Conservation (phyloP, 92 coral and sea anemone genomes). For the Heliopora coerulea region DNA sequence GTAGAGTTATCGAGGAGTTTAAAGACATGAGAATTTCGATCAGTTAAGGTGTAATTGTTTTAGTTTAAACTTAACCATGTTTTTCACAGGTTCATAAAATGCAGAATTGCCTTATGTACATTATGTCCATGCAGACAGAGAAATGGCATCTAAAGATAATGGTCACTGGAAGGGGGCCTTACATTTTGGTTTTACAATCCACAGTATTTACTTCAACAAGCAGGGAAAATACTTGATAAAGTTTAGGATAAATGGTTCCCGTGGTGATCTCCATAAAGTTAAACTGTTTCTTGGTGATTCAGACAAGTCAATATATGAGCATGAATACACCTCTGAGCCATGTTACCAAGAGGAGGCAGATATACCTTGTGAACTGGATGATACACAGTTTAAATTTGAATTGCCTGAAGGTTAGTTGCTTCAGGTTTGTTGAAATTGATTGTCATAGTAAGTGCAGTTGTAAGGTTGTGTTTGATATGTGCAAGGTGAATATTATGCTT, state of each 20-base stretch:
- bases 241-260: slow-evolving; percentile 55
- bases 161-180: slow-evolving; percentile 13
- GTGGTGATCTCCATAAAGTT: slow-evolving; percentile 53
- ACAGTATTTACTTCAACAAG: slow-evolving; percentile 51
- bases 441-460: no score
- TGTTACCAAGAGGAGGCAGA: slow-evolving; percentile 55
- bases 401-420: slow-evolving; percentile 63
- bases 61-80: background rate
- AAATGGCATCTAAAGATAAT: slow-evolving; percentile 17
- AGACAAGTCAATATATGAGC: slow-evolving; percentile 39
- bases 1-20: no score
- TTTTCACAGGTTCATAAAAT: background rate
- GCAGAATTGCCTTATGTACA: background rate
- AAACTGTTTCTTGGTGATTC: slow-evolving; percentile 54
- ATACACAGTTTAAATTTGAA: slow-evolving; percentile 56
- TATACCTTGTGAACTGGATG: slow-evolving; percentile 44
- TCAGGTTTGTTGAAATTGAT: no score
- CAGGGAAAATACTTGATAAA: slow-evolving; percentile 63
- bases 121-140: background rate
- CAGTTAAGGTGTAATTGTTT: no score
- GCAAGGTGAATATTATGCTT: no score
- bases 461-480: no score
- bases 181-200: slow-evolving; percentile 32
- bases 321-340: slow-evolving; percentile 56
- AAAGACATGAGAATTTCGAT: no score